Evolutionary conservation across 1,140 invertebrate species (phyloP).

Genomic region (Akabosia matsudoensis): DNA sequence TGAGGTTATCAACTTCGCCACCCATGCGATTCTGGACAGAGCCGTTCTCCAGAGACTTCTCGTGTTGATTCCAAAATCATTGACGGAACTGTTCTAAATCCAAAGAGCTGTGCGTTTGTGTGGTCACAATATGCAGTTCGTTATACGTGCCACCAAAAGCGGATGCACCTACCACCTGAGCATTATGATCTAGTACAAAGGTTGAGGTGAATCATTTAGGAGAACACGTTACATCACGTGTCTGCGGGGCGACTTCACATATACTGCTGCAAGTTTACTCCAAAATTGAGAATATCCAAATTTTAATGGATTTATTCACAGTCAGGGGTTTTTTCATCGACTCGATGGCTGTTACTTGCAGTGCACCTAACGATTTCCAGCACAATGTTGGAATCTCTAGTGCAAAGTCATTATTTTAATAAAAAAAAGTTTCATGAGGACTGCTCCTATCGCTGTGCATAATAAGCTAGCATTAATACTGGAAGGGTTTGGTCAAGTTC

Average conservation of each 20-base stretch:
- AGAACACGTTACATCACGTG: background rate
- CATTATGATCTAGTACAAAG: no score
- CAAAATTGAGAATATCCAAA: background rate
- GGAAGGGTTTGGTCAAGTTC: background rate
- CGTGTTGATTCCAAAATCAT: background rate
- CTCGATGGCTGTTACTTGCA: background rate
- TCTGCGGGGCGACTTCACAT: background rate
- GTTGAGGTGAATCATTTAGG: constrained; percentile 12
- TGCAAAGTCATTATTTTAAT: background rate
- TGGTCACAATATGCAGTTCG: constrained; percentile 7
- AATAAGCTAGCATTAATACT: background rate
- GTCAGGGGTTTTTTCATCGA: background rate
- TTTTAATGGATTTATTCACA: constrained; percentile 16
- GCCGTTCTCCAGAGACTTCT: background rate
- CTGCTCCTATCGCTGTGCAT: background rate
- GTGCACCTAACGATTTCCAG: background rate
- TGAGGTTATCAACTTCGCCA: background rate
- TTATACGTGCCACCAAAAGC: background rate
- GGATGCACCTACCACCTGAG: background rate
- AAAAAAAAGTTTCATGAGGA: background rate
- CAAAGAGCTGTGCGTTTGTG: constrained; percentile 5
- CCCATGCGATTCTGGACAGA: background rate
- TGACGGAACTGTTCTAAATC: background rate
- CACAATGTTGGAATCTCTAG: background rate
- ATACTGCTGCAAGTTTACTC: background rate